Evolutionary conservation across 2,888 invertebrate genomes (phyloP).

Genomic region (Habrosyne pyritoides): DNA sequence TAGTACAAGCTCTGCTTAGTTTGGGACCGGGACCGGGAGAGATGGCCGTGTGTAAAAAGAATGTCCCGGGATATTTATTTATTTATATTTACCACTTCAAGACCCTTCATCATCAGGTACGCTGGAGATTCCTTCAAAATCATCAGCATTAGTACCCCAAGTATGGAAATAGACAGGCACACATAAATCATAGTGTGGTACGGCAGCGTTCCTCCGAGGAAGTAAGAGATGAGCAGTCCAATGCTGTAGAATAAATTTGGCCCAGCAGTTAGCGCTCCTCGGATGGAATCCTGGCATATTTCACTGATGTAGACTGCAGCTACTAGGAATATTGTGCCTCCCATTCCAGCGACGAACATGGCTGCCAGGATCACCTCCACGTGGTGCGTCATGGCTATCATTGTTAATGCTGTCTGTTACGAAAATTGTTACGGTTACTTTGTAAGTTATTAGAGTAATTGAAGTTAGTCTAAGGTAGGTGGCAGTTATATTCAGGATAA

Average conservation of each 20-base stretch:
- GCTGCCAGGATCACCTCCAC: constrained; percentile 47
- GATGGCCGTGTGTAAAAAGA: too few relatives aligned
- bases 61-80: too few relatives aligned
- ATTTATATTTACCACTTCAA: constrained; percentile 42
- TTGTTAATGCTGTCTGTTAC: constrained; percentile 44
- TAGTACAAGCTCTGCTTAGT: too few relatives aligned
- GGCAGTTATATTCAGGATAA: too few relatives aligned
- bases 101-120: constrained; percentile 44
- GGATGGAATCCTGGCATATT: constrained; percentile 50
- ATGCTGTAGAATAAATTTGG: constrained; percentile 45
- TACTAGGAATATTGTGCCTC: constrained; percentile 40
- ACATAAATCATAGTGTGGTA: constrained; percentile 47
- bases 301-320: constrained; percentile 48
- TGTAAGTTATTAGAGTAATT: too few relatives aligned
- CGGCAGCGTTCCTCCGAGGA: constrained; percentile 44
- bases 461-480: too few relatives aligned
- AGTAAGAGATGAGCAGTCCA: constrained; percentile 49
- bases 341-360: constrained; percentile 48
- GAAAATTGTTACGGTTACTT: background rate
- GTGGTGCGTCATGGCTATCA: constrained; percentile 31
- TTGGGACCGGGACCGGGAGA: too few relatives aligned
- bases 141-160: constrained; percentile 31
- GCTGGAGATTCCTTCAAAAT: constrained; percentile 49
- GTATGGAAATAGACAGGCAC: constrained; percentile 32
- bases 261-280: constrained; percentile 50